phyloP scores from a whole-genome alignment of 2,888 invertebrate species.

The Protophormia terraenovae region DNA sequence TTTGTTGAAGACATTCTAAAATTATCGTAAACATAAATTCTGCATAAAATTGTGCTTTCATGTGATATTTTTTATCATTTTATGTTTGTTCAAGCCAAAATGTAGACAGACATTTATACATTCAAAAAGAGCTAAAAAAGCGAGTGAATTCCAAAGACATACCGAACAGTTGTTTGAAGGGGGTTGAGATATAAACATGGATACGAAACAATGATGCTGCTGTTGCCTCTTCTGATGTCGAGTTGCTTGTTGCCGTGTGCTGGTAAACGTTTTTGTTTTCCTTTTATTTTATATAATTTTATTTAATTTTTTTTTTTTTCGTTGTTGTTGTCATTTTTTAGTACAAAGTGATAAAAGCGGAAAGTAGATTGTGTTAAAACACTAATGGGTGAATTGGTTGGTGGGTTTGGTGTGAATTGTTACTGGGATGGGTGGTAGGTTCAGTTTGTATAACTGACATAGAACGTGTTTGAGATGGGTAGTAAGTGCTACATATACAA shows the following conservation, averaged over 20 bases:
- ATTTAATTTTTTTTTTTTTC: too few species aligned
- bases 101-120: not conserved
- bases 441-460: not conserved
- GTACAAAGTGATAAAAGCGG: not conserved
- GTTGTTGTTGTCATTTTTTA: not conserved
- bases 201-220: not conserved
- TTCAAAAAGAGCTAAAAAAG: not conserved
- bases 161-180: too few species aligned
- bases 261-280: not conserved
- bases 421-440: not conserved
- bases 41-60: slow-evolving; percentile 50
- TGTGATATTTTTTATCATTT: slow-evolving; percentile 55
- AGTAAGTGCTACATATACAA: not conserved
- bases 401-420: not conserved
- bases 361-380: slow-evolving; percentile 14
- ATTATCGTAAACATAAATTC: slow-evolving; percentile 47
- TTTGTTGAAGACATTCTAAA: slow-evolving; percentile 30
- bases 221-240: not conserved
- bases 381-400: slow-evolving; percentile 26
- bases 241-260: not conserved
- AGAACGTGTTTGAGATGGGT: not conserved
- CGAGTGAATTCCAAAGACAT: not conserved
- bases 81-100: slow-evolving; percentile 26
- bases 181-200: not conserved
- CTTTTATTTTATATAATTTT: not conserved